Conservation (phyloP, 2,888 invertebrate species). For the Smittia aterrima region DNA sequence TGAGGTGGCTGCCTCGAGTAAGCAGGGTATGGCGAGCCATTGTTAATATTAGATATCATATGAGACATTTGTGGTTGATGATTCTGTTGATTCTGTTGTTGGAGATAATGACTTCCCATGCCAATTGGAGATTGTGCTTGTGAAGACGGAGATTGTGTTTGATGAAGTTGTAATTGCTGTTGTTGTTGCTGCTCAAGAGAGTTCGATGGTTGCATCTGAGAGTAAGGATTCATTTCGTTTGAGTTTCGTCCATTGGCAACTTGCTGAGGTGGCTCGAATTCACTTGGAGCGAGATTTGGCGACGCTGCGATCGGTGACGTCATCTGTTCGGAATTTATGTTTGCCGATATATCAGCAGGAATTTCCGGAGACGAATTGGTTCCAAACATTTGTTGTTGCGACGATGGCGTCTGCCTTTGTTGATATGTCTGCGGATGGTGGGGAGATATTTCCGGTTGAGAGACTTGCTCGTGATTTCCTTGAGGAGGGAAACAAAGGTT, state of each 20-base stretch:
- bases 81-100: slow-evolving; percentile 37
- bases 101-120: not conserved
- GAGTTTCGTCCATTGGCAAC: slow-evolving; percentile 53
- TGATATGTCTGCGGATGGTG: slow-evolving; percentile 49
- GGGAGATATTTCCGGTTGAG: slow-evolving; percentile 44
- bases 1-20: slow-evolving; percentile 49
- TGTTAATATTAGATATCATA: slow-evolving; percentile 32
- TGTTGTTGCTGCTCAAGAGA: slow-evolving; percentile 28
- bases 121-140: slow-evolving; percentile 32
- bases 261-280: slow-evolving; percentile 70
- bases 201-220: slow-evolving; percentile 49
- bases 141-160: slow-evolving; percentile 28
- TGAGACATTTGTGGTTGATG: slow-evolving; percentile 35
- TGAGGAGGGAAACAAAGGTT: slow-evolving; percentile 43
- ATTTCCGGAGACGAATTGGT: slow-evolving; percentile 69
- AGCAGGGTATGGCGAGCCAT: slow-evolving; percentile 46
- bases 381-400: slow-evolving; percentile 51
- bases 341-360: slow-evolving; percentile 74
- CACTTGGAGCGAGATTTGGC: slow-evolving; percentile 67
- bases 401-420: slow-evolving; percentile 49
- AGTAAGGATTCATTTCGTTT: slow-evolving; percentile 52
- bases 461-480: slow-evolving; percentile 46
- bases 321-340: slow-evolving; percentile 67
- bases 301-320: slow-evolving; percentile 67
- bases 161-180: slow-evolving; percentile 28